phyloP scores from a whole-genome alignment of 1,140 invertebrate species.

The Notospermus geniculatus region DNA sequence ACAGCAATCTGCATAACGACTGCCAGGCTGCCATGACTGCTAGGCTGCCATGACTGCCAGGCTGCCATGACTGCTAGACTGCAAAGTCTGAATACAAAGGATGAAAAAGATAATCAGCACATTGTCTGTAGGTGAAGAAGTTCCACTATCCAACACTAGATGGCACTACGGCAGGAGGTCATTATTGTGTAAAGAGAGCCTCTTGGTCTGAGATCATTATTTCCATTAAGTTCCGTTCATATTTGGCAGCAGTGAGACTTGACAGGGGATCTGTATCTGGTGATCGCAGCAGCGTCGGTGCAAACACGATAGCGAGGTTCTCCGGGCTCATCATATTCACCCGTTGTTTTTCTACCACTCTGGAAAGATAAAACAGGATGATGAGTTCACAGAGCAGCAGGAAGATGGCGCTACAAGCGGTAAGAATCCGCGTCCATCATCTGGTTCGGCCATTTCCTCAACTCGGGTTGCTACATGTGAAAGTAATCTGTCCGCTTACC shows the following conservation, averaged over 20 bases:
- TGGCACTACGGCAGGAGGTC: too few species aligned
- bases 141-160: too few species aligned
- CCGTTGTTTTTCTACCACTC: constrained; percentile 67
- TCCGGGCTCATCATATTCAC: constrained; percentile 88
- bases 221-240: constrained; percentile 49
- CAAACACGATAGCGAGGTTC: constrained; percentile 86
- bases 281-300: constrained; percentile 85
- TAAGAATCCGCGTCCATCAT: too few species aligned
- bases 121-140: too few species aligned
- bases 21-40: too few species aligned
- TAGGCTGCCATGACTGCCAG: too few species aligned
- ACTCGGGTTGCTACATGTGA: too few species aligned
- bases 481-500: constrained; percentile 58
- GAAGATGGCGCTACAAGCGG: constrained; percentile 32
- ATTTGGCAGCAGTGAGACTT: constrained; percentile 44
- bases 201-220: constrained; percentile 37
- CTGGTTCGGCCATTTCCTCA: too few species aligned
- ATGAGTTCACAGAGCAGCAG: constrained; percentile 24
- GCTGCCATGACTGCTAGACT: too few species aligned
- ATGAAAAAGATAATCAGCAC: too few species aligned
- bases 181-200: constrained; percentile 27
- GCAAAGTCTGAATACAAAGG: too few species aligned
- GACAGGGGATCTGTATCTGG: constrained; percentile 48
- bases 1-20: too few species aligned
- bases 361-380: constrained; percentile 53